Evolutionary conservation across 1,140 invertebrate species (phyloP), one percentile per base, ranked within the genome.

Genomic region (Eupeodes corollae): DNA sequence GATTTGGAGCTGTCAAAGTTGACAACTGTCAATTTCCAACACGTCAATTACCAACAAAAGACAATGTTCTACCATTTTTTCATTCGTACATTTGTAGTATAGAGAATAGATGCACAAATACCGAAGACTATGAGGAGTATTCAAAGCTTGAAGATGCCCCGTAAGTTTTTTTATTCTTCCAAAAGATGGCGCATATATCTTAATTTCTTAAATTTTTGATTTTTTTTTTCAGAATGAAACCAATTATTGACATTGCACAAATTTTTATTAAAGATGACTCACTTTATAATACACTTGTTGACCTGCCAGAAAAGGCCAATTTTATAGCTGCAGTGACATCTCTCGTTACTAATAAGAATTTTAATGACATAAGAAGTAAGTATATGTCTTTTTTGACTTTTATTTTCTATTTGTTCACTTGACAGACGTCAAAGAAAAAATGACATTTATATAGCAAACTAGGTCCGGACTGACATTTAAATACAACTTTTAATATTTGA

Each of bases 61-160:
- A 74, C 49, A 78, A 79, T 5, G 58, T 81, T 19, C 53, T 80
- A 13, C 75, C 73, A 2, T 79, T 80, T 54, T 69, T 80, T 16
- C 79, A 80, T 56, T 80, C 77, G 14, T 82, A 79, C 54, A 73
- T 82, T 19, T 82, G 80, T 59, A 78, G 72, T 52, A 65, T 80
- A 32, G 76, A 78, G 57, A 82, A 80, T 56, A 72, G 77, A 3
- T 82, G 79, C 53, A 63, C 71, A 2, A 60, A 68, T 1, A 56
- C 79, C 19, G 70, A 75, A 33, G 59, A 75, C 43, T 80, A 75
- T 57, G 71, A 78, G 50, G 73, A 78, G 52, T 72, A 79, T 56
- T 77, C 78, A n/a, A 62, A 69, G 15, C 80, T 74, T 58, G 67
- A 72, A 44, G 75, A 76, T 40, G 73, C 79, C 16, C 78, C 71